phyloP scores from a whole-genome alignment of 2,888 invertebrate species.

The Lamellibrachia satsuma region DNA sequence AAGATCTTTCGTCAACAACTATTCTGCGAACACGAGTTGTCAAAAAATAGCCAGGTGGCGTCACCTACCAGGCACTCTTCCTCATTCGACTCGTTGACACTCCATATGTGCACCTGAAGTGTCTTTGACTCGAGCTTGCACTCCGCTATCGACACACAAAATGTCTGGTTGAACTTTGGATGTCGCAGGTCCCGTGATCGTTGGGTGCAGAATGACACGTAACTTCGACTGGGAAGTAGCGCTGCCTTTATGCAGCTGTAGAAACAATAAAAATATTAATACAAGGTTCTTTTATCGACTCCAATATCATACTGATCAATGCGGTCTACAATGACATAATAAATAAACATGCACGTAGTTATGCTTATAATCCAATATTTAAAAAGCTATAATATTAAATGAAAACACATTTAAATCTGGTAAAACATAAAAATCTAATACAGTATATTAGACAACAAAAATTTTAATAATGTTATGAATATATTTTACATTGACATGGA shows the following conservation, averaged over 20 bases:
- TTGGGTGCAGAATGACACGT: slow-evolving; percentile 76
- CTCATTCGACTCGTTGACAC: slow-evolving; percentile 72
- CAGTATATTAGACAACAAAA: too few relatives aligned
- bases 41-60: background rate
- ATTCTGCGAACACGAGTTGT: background rate
- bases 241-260: slow-evolving; percentile 81
- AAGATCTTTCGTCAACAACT: too few relatives aligned
- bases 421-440: too few relatives aligned
- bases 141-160: slow-evolving; percentile 79
- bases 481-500: too few relatives aligned
- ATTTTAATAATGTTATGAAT: too few relatives aligned
- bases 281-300: background rate
- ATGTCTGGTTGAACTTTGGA: slow-evolving; percentile 82
- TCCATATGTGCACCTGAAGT: slow-evolving; percentile 88
- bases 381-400: too few relatives aligned
- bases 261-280: slow-evolving; percentile 42
- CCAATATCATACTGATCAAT: background rate
- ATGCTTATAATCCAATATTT: too few relatives aligned
- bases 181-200: slow-evolving; percentile 77
- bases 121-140: slow-evolving; percentile 86
- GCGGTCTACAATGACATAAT: too few relatives aligned
- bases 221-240: slow-evolving; percentile 74
- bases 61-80: slow-evolving; percentile 85
- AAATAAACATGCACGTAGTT: too few relatives aligned
- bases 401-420: too few relatives aligned